Evolutionary conservation across 2,113 vertebrate genomes (phyloP).

Genomic region (Manacus vitellinus): DNA sequence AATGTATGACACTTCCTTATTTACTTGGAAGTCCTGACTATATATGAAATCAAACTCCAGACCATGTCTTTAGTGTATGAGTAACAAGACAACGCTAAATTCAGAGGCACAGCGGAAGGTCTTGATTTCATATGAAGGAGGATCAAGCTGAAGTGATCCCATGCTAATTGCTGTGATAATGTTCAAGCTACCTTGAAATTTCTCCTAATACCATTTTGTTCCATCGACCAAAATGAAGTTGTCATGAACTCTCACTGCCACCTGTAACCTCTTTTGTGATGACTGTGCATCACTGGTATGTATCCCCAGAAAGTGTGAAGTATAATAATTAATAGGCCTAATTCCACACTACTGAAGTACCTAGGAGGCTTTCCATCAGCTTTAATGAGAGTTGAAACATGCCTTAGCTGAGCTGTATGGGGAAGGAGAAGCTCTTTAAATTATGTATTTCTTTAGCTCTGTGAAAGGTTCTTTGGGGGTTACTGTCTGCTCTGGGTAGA

Average conservation of each 20-base stretch:
- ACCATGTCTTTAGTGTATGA: not conserved
- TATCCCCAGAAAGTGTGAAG: not conserved
- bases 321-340: not conserved
- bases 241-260: not conserved
- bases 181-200: slow-evolving; percentile 10
- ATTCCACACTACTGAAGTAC: not conserved
- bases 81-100: not conserved
- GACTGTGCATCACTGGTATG: not conserved
- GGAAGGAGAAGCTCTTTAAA: not conserved
- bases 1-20: not conserved
- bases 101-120: fast-evolving
- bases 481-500: not conserved
- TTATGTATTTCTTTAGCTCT: not conserved
- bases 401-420: not conserved
- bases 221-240: not conserved
- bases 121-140: not conserved
- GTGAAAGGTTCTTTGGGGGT: not conserved
- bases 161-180: not conserved
- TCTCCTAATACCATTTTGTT: slow-evolving; percentile 25
- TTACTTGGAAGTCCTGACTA: not conserved
- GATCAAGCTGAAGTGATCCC: not conserved
- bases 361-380: not conserved
- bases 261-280: not conserved
- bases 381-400: not conserved
- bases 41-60: not conserved